Conservation (phyloP, 2,888 invertebrate genomes). For the Andrena hattorfiana region DNA sequence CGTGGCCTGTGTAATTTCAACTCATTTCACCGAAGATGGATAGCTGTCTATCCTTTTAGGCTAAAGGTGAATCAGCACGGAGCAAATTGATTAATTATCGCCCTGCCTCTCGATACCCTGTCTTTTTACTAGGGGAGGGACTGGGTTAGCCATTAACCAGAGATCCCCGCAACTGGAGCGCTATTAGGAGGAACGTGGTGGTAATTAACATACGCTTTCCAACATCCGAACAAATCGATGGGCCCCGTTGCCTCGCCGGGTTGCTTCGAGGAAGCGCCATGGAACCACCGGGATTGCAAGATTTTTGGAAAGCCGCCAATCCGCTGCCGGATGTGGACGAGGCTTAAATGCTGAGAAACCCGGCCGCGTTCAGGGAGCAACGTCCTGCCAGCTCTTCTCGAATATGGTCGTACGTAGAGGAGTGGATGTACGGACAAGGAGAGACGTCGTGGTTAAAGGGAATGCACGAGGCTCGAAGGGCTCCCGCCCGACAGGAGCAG, state of each 20-base stretch:
- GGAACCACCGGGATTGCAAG: slow-evolving; percentile 13
- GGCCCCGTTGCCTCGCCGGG: not conserved
- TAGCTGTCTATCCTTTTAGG: slow-evolving; percentile 20
- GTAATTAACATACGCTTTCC: slow-evolving; percentile 40
- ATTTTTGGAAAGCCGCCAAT: slow-evolving; percentile 72
- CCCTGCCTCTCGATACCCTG: not conserved
- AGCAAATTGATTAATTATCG: slow-evolving; percentile 48
- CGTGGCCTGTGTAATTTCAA: slow-evolving; percentile 29
- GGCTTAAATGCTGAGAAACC: slow-evolving; percentile 61
- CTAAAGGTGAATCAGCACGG: not conserved
- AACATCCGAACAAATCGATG: not conserved
- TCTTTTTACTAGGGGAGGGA: not conserved
- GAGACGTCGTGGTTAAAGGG: slow-evolving; percentile 53
- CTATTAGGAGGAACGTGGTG: not conserved
- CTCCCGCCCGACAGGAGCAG: slow-evolving; percentile 45
- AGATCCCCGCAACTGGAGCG: not conserved
- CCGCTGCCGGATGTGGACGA: slow-evolving; percentile 67
- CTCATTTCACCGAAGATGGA: slow-evolving; percentile 35
- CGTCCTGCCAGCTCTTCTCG: slow-evolving; percentile 69
- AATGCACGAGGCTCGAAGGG: slow-evolving; percentile 39
- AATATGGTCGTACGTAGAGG: slow-evolving; percentile 65
- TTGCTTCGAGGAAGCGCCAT: slow-evolving; percentile 17
- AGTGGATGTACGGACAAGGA: slow-evolving; percentile 42
- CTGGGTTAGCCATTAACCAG: slow-evolving; percentile 1
- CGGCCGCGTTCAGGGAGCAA: slow-evolving; percentile 72